These are phyloP conservation scores for Heliornis fulica DNA, from an alignment of 2,113 vertebrate genomes.

Conservation along the genomic window DNA sequence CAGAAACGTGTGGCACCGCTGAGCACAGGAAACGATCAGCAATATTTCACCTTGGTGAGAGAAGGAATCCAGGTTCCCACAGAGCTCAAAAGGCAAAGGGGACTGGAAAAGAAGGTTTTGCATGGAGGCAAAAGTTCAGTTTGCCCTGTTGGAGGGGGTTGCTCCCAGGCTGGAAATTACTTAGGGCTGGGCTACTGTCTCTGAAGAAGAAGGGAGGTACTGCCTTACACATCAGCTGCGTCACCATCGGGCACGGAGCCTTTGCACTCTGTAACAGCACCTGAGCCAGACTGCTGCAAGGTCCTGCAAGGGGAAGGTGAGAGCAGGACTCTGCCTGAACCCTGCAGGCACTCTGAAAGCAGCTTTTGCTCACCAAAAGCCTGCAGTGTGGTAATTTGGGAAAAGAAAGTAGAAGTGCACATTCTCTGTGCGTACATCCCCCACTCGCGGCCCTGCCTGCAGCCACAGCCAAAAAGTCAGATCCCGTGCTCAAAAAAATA, in stretches of 20 bases:
- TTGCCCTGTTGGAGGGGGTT: neutral
- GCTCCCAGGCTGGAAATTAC: neutral
- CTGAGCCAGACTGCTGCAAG: neutral
- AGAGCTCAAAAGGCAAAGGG: neutral
- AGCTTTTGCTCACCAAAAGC: neutral
- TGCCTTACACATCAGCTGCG: neutral
- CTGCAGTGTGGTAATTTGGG: neutral
- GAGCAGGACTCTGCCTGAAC: neutral
- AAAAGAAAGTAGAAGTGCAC: neutral
- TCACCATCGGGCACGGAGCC: neutral
- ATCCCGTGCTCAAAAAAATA: neutral
- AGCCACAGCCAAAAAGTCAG: neutral
- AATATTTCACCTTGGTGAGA: neutral
- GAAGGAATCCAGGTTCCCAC: neutral
- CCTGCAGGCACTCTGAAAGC: neutral
- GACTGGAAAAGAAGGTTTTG: neutral
- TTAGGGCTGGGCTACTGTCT: neutral
- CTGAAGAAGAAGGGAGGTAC: neutral
- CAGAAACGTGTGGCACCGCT: fast-evolving
- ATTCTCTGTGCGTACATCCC: neutral
- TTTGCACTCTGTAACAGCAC: neutral
- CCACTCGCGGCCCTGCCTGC: neutral
- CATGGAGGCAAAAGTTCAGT: neutral
- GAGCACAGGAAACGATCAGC: neutral
- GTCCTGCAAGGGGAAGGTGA: neutral